Evolutionary conservation across 2,888 invertebrate species (phyloP), one percentile per base, ranked within the genome.

Genomic region (Thelaira solivaga): DNA sequence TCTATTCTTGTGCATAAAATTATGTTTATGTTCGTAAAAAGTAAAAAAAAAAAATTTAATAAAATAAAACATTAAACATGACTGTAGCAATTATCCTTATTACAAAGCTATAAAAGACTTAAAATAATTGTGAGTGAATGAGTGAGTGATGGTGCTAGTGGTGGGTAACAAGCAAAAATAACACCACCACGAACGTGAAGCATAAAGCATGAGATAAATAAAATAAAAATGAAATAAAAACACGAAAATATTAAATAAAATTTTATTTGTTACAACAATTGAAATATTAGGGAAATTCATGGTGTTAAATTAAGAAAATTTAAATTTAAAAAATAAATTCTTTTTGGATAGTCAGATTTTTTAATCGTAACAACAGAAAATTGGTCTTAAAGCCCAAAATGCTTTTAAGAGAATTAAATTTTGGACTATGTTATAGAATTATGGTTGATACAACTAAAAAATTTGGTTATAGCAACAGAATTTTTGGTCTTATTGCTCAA

Each of bases 31-130:
- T 83, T 85, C 86, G 86, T 87, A 86, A 86, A 86, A 86, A 78
- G 65, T 71, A 78, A 78, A 78, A n/a, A n/a, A n/a, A n/a, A n/a
- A n/a, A n/a, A n/a, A n/a, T n/a, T n/a, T n/a, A n/a, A n/a, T n/a
- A n/a, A n/a, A n/a, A n/a, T n/a, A n/a, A n/a, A 78, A 69, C 67
- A 65, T 24, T 55, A 62, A 74, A 78, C 74, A 84, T 85, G 85
- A 84, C 83, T 86, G 83, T 84, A 81, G 85, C 86, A 87, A 86
- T 86, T 86, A 86, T 82, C 80, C 80, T 82, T 81, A 81, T 81
- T 81, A 81, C 85, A 83, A 84, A 82, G 69, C 72, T 75, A 78
- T 80, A 74, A 81, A 76, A 77, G 71, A 36, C 72, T 62, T 67
- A 41, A 34, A 51, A 72, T 24, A 36, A 11, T 53, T 43, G 51